Base-by-base conservation (phyloP, 2,888 invertebrate genomes). In the Rutpela maculata region DNA sequence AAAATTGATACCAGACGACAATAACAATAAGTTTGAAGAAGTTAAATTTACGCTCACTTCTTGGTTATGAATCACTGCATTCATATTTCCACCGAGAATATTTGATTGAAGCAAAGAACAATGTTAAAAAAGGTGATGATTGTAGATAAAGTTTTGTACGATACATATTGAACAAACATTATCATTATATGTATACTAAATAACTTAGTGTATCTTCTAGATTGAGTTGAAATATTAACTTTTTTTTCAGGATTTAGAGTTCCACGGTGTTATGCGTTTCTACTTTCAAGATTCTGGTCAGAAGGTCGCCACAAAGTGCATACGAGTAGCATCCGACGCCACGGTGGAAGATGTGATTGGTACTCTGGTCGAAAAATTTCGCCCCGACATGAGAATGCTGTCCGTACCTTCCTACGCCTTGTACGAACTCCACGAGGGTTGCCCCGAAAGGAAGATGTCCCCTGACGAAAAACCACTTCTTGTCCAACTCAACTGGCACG, bases 241-340 rank as follows among this genome's bases (percentile, higher is more conserved):
- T 82, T 82, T 86, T 86, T 92, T 93, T 50, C 92, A 99, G 98
- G 96, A 98, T 87, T 92, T 98, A 91, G 98, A 99, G 90, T 99
- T 99, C 91, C 98, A 99, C 91, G 99, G 99, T 66, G 99, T 99
- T 78, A 99, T 99, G 98, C 94, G 99, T 86, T 99, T 99, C 91
- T 99, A 99, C 91, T 99, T 98, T 90, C 99, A 99, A 95, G 99
- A 99, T 91, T 96, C 97, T 73, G 98, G 98, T 68, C 98, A 98
- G 91, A 99, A 99, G 91, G 98, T 99, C 78, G 98, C 99, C 74
- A 99, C 99, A 65, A 99, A 99, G 91, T 99, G 99, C 90, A 98
- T 99, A 85, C 94, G 99, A 75, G 99, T 99, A 68, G 97, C 99
- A 68, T 98, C 98, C 78, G 97, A 98, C 84, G 99, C 99, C 66